Base-by-base conservation (phyloP, 2,797 vertebrate species). In the Melanogrammus aeglefinus region DNA sequence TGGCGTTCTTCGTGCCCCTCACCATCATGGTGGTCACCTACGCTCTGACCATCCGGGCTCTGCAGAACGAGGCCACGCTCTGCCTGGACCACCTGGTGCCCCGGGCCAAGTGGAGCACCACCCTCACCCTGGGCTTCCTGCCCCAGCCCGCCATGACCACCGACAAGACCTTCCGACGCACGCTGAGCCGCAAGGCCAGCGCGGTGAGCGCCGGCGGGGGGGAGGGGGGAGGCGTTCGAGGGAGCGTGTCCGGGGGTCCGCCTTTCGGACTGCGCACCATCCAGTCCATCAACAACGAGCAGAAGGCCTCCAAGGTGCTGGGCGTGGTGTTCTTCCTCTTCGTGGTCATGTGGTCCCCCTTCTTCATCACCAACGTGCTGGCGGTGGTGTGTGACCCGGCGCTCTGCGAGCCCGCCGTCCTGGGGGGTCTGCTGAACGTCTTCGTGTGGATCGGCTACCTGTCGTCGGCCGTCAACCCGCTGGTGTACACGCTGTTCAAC, bases 371-470 rank as follows among this genome's bases (percentile, higher is more conserved):
- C 51, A 99, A 99, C 47, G 96, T 99, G 77, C 94, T 98, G 93
- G 93, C 93, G 0, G 97, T 97, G 83, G 94, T 95, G 47, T 99
- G 98, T 73, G 94, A 95, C 63, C 89, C 95, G 0, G 91, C 91
- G 0, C 78, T 81, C 0, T 99, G 98, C 35, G 92, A 95, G 0
- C 87, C 94, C 0, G 80, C 81, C 0, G 83, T 98, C 75, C 93
- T 98, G 75, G 94, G 88, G 13, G 93, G 91, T 16, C 94, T 99
- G 76, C 94, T 99, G 35, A 98, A 99, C 0, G 86, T 99, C 38
- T 99, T 99, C 5, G 98, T 99, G 21, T 99, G 98, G 98, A 96
- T 99, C 24, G 98, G 98, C 0, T 99, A 99, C 89, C 88, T 99
- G 84, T 99, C 98, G 7, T 99, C 97, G 0, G 97, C 96, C 0